Conservation (phyloP, 2,888 invertebrate genomes). For the Gerris lacustris region DNA sequence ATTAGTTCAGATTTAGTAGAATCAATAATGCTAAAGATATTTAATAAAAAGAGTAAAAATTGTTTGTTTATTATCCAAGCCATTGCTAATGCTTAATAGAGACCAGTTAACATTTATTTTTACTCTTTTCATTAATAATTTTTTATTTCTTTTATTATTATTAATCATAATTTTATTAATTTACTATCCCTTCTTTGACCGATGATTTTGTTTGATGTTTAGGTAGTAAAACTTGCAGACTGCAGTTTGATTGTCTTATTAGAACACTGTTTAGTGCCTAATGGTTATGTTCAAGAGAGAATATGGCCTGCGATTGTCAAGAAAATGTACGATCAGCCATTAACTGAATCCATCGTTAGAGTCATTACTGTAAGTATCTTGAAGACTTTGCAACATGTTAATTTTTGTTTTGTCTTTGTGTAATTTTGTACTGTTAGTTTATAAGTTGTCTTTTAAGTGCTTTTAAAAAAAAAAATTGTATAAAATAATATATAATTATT, state of each 20-base stretch:
- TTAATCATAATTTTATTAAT: too few relatives aligned
- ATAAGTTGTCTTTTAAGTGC: neutral
- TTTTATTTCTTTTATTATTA: too few relatives aligned
- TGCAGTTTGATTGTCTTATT: constrained; percentile 49
- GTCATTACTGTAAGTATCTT: constrained; percentile 17
- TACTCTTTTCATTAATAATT: too few relatives aligned
- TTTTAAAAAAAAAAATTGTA: neutral
- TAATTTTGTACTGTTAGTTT: neutral
- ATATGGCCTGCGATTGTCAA: constrained; percentile 52
- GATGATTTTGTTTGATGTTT: too few relatives aligned
- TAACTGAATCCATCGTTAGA: constrained; percentile 13
- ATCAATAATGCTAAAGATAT: too few relatives aligned
- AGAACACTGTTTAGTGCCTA: constrained; percentile 50
- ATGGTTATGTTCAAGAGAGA: constrained; percentile 48
- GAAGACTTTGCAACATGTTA: neutral
- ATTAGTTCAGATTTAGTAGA: too few relatives aligned
- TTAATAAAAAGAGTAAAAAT: too few relatives aligned
- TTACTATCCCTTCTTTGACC: too few relatives aligned
- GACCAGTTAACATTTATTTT: too few relatives aligned
- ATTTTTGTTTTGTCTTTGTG: neutral
- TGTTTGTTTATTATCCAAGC: too few relatives aligned
- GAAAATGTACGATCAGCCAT: constrained; percentile 15
- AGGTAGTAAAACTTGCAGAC: constrained; percentile 55
- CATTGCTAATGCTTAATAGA: too few relatives aligned
- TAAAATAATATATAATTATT: neutral